Evolutionary conservation across 2,797 vertebrate genomes (phyloP), one percentile per base, ranked within the genome.

Genomic region (Sebastes goodei): DNA sequence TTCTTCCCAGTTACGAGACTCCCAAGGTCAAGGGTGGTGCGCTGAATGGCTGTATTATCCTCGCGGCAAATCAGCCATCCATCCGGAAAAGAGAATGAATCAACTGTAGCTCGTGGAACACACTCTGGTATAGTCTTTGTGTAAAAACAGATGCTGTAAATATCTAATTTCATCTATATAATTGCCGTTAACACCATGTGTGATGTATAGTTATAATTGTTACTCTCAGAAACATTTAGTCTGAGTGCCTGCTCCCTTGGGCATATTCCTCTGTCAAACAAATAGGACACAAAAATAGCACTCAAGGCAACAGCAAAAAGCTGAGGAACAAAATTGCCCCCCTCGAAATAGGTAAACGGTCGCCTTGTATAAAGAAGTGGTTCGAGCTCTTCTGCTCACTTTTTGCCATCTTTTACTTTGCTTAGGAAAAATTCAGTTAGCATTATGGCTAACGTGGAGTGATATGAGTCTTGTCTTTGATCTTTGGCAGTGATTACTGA

Each of bases 391-490:
- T 21, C 25, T n/a, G 6, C 3, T 53, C 3, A 30, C 4, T 4
- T 32, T 81, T 29, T 20, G 5, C 15, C 23, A 25, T 60, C 14
- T 33, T 66, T 60, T 35, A 12, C 32, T 81, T 66, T 76, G n/a
- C 23, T 71, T 12, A 5, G 61, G 29, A 62, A 38, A 25, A 32
- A 46, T 79, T 79, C 25, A 53, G 53, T 60, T 3, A 20, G 49
- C 69, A 11, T 74, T 55, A 64, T 38, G 17, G 11, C 42, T 25
- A 52, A 87, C 10, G 4, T 74, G 76, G 52, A 79, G 69, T 74
- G 80, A 89, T 74, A 72, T 60, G 55, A 46, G 55, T 65, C 70
- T 32, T 10, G 64, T 84, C 86, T 92, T 91, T 92, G 89, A 94
- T 91, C 90, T 88, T 14, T 27, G 81, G 49, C 35, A 80, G 81